Evolutionary conservation across 2,797 vertebrate genomes (phyloP), one percentile per base, ranked within the genome.

Genomic region (Enteromius thamalakanensis): DNA sequence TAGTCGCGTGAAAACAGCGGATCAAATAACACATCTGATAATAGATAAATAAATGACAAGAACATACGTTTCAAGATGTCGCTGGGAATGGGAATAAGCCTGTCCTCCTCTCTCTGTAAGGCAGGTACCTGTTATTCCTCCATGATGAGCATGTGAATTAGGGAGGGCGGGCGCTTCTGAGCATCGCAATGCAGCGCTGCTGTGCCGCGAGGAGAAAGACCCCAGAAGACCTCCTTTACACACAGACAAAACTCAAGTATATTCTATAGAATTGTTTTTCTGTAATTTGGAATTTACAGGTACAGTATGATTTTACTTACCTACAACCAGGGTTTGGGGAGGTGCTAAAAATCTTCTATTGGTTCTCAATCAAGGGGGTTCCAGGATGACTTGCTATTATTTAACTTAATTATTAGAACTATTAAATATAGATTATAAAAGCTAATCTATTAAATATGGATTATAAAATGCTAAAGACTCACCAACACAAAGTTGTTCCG

Each of bases 61-160:
- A 19, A 67, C 76, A 37, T 77, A 85, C 81, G 80, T 67, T 83
- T 29, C 34, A 68, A 81, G 49, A 71, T 79, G 84, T 78, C 80
- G 55, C 81, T 49, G 75, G 62, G 79, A 68, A 40, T 51, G 65
- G 40, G 67, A 76, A 34, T 1, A 83, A 88, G 79, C 82, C 84
- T 79, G 76, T 53, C 49, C 74, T 83, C 81, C 81, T 80, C 89
- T 91, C 86, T 91, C 88, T 91, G 82, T 76, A 85, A 85, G 85
- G 3, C 87, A 84, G 88, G 81, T 89, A 85, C 75, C 87, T 90
- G 89, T 90, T 89, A 62, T 51, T 87, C 92, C 91, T 94, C 93
- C 93, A 94, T 94, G 90, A 91, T 90, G 89, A 88, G 84, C 75
- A 62, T 74, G 82, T 81, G 87, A 85, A 86, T 76, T 83, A 86